These are phyloP conservation scores for Tetramorium alpestre DNA, from an alignment of 1,140 invertebrate genomes.

Conservation along the genomic window DNA sequence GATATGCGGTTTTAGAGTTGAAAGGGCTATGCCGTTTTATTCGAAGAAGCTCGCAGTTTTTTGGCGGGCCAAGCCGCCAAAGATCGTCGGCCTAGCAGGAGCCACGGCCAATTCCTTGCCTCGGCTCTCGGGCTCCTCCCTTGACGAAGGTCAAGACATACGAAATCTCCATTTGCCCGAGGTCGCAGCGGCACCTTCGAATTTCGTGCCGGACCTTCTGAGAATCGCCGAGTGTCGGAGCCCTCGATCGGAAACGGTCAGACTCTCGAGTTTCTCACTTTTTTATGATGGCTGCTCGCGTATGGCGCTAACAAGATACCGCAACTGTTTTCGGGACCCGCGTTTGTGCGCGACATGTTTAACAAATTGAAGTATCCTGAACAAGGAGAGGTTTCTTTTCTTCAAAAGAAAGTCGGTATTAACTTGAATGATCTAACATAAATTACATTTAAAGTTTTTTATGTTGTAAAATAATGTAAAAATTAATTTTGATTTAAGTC, in stretches of 20 bases:
- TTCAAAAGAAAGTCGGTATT: background rate
- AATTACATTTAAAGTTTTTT: background rate
- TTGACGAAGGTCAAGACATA: slow-evolving; percentile 83
- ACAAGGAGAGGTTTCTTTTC: background rate
- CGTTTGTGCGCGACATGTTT: slow-evolving; percentile 39
- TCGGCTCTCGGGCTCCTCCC: slow-evolving; percentile 68
- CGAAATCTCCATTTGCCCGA: slow-evolving; percentile 76
- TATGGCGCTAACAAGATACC: slow-evolving; percentile 71
- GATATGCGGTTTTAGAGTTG: slow-evolving; percentile 11
- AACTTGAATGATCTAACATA: background rate
- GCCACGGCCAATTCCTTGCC: slow-evolving; percentile 20
- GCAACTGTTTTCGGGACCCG: slow-evolving; percentile 58
- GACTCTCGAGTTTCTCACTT: slow-evolving; percentile 72
- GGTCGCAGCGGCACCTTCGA: slow-evolving; percentile 73
- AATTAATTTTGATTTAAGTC: background rate
- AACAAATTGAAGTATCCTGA: slow-evolving; percentile 40
- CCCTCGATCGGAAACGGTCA: slow-evolving; percentile 71
- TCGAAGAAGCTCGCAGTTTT: slow-evolving; percentile 28
- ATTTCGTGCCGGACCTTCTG: slow-evolving; percentile 75
- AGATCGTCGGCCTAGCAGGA: slow-evolving; percentile 48
- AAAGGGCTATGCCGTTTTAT: slow-evolving; percentile 1
- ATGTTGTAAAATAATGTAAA: background rate
- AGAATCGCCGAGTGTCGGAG: slow-evolving; percentile 70
- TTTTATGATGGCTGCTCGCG: slow-evolving; percentile 69
- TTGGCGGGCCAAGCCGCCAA: slow-evolving; percentile 32